Conservation (phyloP, 2,113 vertebrate genomes). For the Columba janthina region DNA sequence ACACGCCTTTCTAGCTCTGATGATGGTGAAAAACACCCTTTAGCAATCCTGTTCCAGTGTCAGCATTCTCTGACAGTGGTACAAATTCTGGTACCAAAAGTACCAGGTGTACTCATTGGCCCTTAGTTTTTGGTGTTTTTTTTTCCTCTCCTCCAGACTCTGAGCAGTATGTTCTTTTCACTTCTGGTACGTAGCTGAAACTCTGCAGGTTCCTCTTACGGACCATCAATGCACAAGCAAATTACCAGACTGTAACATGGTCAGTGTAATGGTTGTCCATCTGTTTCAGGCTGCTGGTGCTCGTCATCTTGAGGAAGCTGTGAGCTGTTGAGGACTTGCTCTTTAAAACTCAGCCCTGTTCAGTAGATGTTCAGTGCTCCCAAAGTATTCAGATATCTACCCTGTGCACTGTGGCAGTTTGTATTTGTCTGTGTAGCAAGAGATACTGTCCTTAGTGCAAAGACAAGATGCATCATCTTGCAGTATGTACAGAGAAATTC, state of each 20-base stretch:
- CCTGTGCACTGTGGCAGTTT: neutral
- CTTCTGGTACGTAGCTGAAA: neutral
- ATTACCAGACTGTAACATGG: neutral
- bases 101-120: neutral
- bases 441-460: neutral
- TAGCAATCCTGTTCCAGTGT: neutral
- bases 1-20: neutral
- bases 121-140: accelerated
- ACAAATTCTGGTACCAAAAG: neutral
- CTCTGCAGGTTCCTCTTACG: neutral
- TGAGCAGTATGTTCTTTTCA: neutral
- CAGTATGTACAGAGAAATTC: neutral
- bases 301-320: neutral
- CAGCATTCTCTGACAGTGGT: neutral
- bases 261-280: neutral
- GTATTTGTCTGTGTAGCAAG: neutral
- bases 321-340: neutral
- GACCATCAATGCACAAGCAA: neutral
- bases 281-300: neutral
- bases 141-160: no score
- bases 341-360: neutral
- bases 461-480: neutral
- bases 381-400: neutral
- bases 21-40: neutral
- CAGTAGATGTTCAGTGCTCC: neutral